Percentiles rank a stretch among this genome's conserved stretches.
These are phyloP conservation scores for Hipposideros armiger DNA, from an alignment of 2,113 vertebrate genomes.

Conservation along the genomic window DNA sequence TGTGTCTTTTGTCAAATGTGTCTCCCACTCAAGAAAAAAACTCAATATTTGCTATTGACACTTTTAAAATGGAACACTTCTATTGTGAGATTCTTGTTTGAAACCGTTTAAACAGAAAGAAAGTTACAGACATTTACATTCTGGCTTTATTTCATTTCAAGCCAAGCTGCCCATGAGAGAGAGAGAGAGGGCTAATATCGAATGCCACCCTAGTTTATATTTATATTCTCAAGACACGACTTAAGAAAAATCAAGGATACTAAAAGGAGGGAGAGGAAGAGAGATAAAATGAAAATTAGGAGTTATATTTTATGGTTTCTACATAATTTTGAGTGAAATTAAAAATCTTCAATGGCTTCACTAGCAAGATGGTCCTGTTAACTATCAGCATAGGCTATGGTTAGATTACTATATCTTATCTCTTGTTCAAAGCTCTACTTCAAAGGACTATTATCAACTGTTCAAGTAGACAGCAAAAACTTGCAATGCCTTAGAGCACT, in stretches of 20 bases:
- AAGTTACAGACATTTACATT: not conserved
- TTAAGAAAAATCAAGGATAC: not conserved
- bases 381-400: slow-evolving; percentile 76
- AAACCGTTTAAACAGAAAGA: slow-evolving; percentile 57
- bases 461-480: slow-evolving; percentile 83
- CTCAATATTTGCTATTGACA: not conserved
- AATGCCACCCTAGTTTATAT: not conserved
- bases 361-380: slow-evolving; percentile 82
- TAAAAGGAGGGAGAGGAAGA: not conserved
- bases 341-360: slow-evolving; percentile 77
- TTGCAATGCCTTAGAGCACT: slow-evolving; percentile 76
- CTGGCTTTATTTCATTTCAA: not conserved
- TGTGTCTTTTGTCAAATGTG: slow-evolving; percentile 33
- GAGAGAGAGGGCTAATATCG: not conserved
- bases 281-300: slow-evolving; percentile 19
- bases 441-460: slow-evolving; percentile 86
- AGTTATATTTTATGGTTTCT: not conserved
- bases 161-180: not conserved
- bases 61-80: slow-evolving; percentile 18
- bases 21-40: not conserved
- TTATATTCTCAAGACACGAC: not conserved
- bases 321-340: slow-evolving; percentile 58
- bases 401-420: slow-evolving; percentile 88
- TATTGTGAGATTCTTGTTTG: not conserved
- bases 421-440: slow-evolving; percentile 87